Evolutionary conservation across 2,113 vertebrate species (phyloP), one percentile per base, ranked within the genome.

Genomic region (Artemisiospiza belli): DNA sequence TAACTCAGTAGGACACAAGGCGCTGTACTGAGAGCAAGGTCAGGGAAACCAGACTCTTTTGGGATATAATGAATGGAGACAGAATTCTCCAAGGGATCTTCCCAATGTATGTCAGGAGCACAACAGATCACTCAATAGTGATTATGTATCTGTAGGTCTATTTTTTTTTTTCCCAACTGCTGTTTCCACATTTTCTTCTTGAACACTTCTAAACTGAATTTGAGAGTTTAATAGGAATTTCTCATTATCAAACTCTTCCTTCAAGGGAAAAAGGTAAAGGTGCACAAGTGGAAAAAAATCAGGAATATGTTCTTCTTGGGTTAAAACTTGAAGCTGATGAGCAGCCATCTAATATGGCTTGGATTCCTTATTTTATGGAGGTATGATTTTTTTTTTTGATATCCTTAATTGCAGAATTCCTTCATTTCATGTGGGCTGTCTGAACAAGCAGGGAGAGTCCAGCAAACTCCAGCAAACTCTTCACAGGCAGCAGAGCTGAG

Each of bases 31-130:
- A 90, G 80, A 93, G 57, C 93, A 95, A 96, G 94, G 94, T 96
- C 95, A 95, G 7, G 64, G 92, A 82, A 96, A 95, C 54, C 63
- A 93, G 79, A 68, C 76, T 94, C 83, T 89, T 81, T 68, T 37
- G 91, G 88, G 90, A 88, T 61, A 28, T 95, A 89, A 96, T 93
- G 88, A 92, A 78, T 89, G 61, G 82, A 92, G 92, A 97, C 94
- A 94, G 82, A 88, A 96, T 74, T 93, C 90, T 93, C 90, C 64
- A 86, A 90, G 95, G 95, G 73, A 72, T 89, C 61, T 75, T 80
- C 85, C 68, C 87, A 78, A 92, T 92, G 61, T 89, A 11, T 87
- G 90, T 92, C 85, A 96, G 90, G 64, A 95, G 80, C 88, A 86
- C 79, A 86, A 27, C 64, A 93, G 75, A 94, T 83, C 72, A 86